A percentile compares a stretch with the other conserved stretches of the same genome.
These are phyloP conservation scores for Drosophila micromelanica DNA, from an alignment of 1,140 invertebrate species.

Conservation along the genomic window DNA sequence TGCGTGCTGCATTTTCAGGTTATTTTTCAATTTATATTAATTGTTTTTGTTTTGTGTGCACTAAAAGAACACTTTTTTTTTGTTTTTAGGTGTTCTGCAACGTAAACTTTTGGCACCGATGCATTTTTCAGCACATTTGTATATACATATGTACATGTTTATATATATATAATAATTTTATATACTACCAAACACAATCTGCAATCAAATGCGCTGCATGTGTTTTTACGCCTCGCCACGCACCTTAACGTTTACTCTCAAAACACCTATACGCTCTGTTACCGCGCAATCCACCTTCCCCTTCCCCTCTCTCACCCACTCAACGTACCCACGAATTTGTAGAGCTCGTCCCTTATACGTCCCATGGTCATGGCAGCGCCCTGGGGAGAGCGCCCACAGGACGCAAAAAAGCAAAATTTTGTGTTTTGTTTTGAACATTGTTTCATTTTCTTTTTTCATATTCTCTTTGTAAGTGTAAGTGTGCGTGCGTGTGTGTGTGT, in stretches of 20 bases:
- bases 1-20: slow-evolving; percentile 23
- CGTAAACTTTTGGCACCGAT: slow-evolving; percentile 36
- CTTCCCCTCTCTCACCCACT: neutral
- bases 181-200: slow-evolving; percentile 38
- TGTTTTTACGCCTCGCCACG: slow-evolving; percentile 44
- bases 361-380: neutral
- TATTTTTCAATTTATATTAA: slow-evolving; percentile 48
- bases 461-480: slow-evolving; percentile 12
- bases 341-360: neutral
- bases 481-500: neutral
- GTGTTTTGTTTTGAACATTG: slow-evolving; percentile 35
- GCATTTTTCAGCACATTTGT: slow-evolving; percentile 16
- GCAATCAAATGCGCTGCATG: slow-evolving; percentile 58
- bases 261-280: neutral
- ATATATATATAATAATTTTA: slow-evolving; percentile 6
- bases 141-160: slow-evolving; percentile 1
- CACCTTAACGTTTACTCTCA: slow-evolving; percentile 21
- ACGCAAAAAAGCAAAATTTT: slow-evolving; percentile 46
- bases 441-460: slow-evolving; percentile 21
- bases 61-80: slow-evolving; percentile 10
- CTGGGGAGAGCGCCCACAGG: slow-evolving; percentile 22
- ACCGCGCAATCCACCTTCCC: neutral
- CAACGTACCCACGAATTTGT: neutral
- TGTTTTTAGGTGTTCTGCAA: slow-evolving; percentile 32
- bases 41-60: slow-evolving; percentile 28